Percentiles rank a stretch among this genome's conserved stretches.
These are phyloP conservation scores for Bolinopsis microptera DNA, from an alignment of 37 sponge, comb jelly and placozoan species.

Conservation along the genomic window DNA sequence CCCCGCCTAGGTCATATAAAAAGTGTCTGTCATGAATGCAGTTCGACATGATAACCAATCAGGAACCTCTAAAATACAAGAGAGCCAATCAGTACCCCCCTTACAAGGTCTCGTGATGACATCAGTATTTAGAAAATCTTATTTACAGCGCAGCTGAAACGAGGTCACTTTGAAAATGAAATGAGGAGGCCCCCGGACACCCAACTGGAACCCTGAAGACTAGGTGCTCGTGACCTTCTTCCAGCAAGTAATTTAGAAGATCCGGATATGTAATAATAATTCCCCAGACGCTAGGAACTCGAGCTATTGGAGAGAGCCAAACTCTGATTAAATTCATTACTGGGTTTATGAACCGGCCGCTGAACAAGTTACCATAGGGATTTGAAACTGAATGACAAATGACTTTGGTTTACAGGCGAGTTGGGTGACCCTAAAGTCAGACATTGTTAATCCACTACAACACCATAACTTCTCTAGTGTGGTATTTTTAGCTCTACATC, in stretches of 20 bases:
- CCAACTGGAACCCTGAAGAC: neutral
- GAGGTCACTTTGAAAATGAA: neutral
- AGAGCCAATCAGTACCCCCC: neutral
- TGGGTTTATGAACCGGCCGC: neutral
- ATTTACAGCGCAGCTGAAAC: slow-evolving; percentile 2
- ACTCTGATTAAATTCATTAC: neutral
- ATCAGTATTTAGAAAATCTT: slow-evolving; percentile 26
- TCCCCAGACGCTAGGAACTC: neutral
- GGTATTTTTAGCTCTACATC: neutral
- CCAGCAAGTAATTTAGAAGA: neutral
- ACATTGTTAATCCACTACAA: neutral
- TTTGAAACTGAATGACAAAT: neutral
- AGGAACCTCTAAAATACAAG: neutral
- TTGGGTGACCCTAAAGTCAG: neutral
- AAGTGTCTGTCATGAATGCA: neutral
- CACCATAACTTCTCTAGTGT: neutral
- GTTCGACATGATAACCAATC: neutral
- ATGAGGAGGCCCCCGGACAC: neutral
- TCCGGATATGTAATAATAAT: neutral
- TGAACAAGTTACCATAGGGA: neutral
- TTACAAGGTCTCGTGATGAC: neutral
- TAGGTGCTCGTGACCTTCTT: too few relatives aligned
- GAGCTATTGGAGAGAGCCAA: neutral
- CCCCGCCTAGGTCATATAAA: neutral
- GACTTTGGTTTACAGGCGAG: neutral